Evolutionary conservation across 2,113 vertebrate species (phyloP).

Genomic region (Vulpes vulpes): DNA sequence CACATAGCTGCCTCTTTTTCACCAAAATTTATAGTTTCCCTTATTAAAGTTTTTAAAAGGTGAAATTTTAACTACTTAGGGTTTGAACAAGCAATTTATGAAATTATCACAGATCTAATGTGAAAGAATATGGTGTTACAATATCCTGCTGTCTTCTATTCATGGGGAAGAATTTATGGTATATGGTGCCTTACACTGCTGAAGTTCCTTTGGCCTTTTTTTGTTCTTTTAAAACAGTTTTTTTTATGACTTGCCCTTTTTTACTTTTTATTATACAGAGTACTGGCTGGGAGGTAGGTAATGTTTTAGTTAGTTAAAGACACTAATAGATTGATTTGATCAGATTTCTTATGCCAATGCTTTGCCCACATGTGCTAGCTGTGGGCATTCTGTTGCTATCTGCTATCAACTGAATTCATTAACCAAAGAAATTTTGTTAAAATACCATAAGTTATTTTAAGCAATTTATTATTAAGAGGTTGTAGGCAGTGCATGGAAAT

Average conservation of each 20-base stretch:
- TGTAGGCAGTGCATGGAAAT: constrained; percentile 96
- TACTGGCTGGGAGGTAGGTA: constrained; percentile 99
- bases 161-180: constrained; percentile 60
- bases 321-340: constrained; percentile 89
- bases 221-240: constrained; percentile 78
- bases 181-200: constrained; percentile 72
- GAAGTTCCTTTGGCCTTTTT: constrained; percentile 86
- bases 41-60: constrained; percentile 55
- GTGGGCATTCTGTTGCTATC: constrained; percentile 94
- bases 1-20: neutral
- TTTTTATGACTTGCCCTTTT: constrained; percentile 90
- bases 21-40: constrained; percentile 25
- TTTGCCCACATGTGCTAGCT: constrained; percentile 96
- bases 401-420: constrained; percentile 95
- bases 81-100: constrained; percentile 38
- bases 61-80: constrained; percentile 37
- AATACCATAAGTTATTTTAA: constrained; percentile 85
- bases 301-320: constrained; percentile 91
- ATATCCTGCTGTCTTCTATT: constrained; percentile 58
- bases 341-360: constrained; percentile 91
- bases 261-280: constrained; percentile 98
- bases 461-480: constrained; percentile 85
- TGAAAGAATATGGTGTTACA: constrained; percentile 56
- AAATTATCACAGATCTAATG: constrained; percentile 24
- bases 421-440: constrained; percentile 92